Evolutionary conservation across 1,140 invertebrate genomes (phyloP), one percentile per base, ranked within the genome.

Genomic region (Ceratosolen fusciceps): DNA sequence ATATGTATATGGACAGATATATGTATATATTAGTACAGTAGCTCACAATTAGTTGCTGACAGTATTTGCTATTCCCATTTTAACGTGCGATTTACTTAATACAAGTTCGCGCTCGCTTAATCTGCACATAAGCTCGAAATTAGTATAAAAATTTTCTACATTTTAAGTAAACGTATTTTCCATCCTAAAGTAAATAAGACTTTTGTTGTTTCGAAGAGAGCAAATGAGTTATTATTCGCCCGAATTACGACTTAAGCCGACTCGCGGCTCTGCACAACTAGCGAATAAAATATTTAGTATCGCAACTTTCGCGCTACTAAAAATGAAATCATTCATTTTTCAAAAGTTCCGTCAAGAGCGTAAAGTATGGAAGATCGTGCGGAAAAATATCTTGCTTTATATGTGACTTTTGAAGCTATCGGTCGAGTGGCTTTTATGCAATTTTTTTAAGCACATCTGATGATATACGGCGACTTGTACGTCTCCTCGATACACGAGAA

Each of bases 131-230:
- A 37, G 60, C 60, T 37, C 21, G 31, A 65, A 65, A 65, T 65
- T 31, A 65, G 31, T 65, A 31, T 65, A 31, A 65, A 62, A 37
- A 65, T 65, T 37, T 65, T 65, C 21, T 65, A 37, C 21, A 65
- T 37, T 31, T 37, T 65, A 60, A 60, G 26, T 31, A 14, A 29
- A 26, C 12, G 4, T 12, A 3, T 16, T 14, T 60, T 65, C 21
- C n/a, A 65, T 65, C 60, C 37, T 65, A 16, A 65, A 65, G 60
- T 65, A 65, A 65, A 65, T 65, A 65, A 65, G 37, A 65, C 31
- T 65, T 65, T 65, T 62, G 29, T 19, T 65, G 2, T 37, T 4
- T 31, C 8, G 31, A 65, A 65, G 60, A 65, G 37, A 65, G 31
- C 60, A 65, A 65, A 65, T 65, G 60, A 65, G 60, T 37, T 62